These are phyloP conservation scores for Vesta saturnalis DNA, from an alignment of 2,888 invertebrate species.

Conservation along the genomic window DNA sequence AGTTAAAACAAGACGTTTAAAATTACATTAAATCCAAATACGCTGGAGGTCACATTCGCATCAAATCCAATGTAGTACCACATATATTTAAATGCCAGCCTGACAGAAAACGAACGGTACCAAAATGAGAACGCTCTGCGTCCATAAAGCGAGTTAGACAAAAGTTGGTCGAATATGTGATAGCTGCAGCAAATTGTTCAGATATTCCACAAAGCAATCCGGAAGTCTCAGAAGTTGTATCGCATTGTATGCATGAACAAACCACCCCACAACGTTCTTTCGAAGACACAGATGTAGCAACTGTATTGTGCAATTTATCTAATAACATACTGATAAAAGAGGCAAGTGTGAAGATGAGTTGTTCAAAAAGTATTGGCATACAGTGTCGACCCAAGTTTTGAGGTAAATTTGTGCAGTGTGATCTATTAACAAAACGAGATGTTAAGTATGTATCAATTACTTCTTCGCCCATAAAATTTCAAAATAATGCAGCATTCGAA, in stretches of 20 bases:
- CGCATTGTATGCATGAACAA: background rate
- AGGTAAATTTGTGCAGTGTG: constrained; percentile 9
- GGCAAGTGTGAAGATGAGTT: background rate
- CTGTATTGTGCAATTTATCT: background rate
- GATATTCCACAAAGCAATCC: background rate
- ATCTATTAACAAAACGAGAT: background rate
- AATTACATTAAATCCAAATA: constrained; percentile 12
- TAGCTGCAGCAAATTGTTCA: background rate
- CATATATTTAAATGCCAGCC: constrained; percentile 12
- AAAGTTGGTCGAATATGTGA: background rate
- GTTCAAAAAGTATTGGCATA: background rate
- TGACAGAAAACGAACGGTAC: background rate
- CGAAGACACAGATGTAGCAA: background rate
- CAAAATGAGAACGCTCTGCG: background rate
- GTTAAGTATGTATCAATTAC: background rate
- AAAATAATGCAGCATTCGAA: background rate
- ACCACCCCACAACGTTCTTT: background rate
- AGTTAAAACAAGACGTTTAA: constrained; percentile 9
- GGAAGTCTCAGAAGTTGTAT: background rate
- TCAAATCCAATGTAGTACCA: constrained; percentile 13
- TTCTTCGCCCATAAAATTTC: background rate
- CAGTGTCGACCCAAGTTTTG: background rate
- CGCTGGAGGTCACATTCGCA: background rate
- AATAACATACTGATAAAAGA: background rate
- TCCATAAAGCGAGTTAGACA: background rate